A percentile compares a stretch with the other conserved stretches of the same genome.
Conservation (phyloP, 2,888 invertebrate species). For the Watsonalla binaria region DNA sequence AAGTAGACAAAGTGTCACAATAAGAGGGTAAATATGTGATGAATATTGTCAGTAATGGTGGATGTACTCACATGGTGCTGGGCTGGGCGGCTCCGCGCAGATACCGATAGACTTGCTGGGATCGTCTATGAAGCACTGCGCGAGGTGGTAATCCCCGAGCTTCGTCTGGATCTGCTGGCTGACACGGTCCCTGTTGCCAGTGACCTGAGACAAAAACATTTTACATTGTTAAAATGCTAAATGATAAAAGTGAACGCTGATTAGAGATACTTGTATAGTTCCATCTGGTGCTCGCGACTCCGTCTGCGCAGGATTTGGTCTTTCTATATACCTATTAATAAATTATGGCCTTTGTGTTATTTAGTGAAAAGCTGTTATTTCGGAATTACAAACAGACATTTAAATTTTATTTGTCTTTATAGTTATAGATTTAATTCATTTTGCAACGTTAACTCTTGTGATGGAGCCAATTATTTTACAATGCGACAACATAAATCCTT, state of each 20-base stretch:
- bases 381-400: too few species aligned
- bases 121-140: constrained; percentile 82
- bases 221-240: neutral
- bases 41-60: neutral
- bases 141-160: constrained; percentile 83
- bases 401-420: too few species aligned
- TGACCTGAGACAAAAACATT: constrained; percentile 75
- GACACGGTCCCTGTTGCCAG: constrained; percentile 78
- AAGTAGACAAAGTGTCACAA: too few species aligned
- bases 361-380: too few species aligned
- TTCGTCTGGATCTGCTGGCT: constrained; percentile 85
- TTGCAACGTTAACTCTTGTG: too few species aligned
- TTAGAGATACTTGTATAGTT: neutral
- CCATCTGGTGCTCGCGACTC: too few species aligned
- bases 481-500: too few species aligned
- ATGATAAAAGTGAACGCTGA: neutral
- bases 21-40: neutral
- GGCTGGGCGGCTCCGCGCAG: constrained; percentile 83
- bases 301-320: too few species aligned
- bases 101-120: constrained; percentile 83
- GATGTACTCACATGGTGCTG: constrained; percentile 77
- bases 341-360: too few species aligned
- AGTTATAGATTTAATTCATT: too few species aligned
- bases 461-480: too few species aligned
- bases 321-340: too few species aligned